phyloP scores from a whole-genome alignment of 2,113 vertebrate species.

The Platysternon megacephalum region DNA sequence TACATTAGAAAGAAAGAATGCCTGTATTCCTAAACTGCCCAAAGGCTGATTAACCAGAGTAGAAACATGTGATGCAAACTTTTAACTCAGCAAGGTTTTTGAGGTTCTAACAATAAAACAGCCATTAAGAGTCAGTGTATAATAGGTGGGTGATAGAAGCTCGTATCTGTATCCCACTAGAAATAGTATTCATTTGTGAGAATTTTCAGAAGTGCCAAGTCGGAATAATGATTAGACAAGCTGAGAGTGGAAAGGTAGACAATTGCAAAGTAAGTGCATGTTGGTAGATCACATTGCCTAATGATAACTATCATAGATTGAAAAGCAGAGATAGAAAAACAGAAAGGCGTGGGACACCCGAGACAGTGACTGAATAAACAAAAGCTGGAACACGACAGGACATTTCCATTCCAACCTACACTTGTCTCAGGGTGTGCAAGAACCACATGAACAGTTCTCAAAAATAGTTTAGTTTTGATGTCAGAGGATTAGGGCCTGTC shows the following conservation, averaged over 20 bases:
- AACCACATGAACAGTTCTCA: background rate
- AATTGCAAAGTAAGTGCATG: background rate
- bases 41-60: background rate
- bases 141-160: background rate
- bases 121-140: background rate
- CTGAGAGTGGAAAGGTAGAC: background rate
- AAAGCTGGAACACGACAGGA: background rate
- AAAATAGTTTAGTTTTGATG: background rate
- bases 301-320: background rate
- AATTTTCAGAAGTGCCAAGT: background rate
- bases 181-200: background rate
- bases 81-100: background rate
- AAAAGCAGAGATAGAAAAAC: background rate
- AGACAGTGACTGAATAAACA: conserved; percentile 1
- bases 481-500: background rate
- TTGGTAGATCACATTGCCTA: background rate
- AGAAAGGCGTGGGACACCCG: background rate
- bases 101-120: background rate
- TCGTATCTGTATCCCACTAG: background rate
- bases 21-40: background rate
- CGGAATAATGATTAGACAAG: background rate
- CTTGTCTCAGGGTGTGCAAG: background rate
- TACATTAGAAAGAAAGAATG: background rate
- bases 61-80: background rate
- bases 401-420: conserved; percentile 28